Base-by-base conservation (phyloP, 2,113 vertebrate genomes). In the Triplophysa tibetana region DNA sequence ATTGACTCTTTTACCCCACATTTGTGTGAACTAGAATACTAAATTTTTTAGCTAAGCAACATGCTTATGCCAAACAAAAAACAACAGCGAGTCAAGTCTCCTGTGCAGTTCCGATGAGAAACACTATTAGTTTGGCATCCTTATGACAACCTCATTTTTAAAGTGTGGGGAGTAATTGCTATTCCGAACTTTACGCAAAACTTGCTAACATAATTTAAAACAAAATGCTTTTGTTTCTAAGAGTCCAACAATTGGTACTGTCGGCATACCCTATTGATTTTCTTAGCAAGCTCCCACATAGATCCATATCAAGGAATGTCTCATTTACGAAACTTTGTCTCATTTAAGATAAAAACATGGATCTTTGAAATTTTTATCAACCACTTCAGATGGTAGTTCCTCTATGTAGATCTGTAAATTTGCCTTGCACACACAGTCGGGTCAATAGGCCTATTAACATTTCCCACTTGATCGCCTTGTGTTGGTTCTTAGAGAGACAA, bases 241-340 rank as follows among this genome's bases (percentile, higher is more conserved):
- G 10, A 11, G 54, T 58, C 19, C 1, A 58, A 58, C n/a, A 58
- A n/a, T 58, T 9, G 54, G 19, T 1, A 5, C 21, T 58, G 50
- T 13, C 62, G 2, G 38, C 29, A n/a, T 45, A 73, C 29, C n/a
- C 12, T 43, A 62, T 75, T 62, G 56, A 75, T 62, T 48, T 24
- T 9, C 43, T 61, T n/a, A 29, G 60, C 12, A 60, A 74, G 67
- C 38, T 54, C 24, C 9, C 1, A 1, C 70, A 60, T 80, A 7
- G 14, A 60, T 73, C 23, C 21, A 24, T 43, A 24, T 58, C 23
- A 58, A 43, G 26, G 19, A 66, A 43, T 65, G 10, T 41, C 24
- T 74, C 38, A 78, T 62, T 68, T 73, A 48, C 63, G 74, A 24
- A 79, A 43, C 64, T 75, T 9, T 79, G 29, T 29, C 38, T 82